Evolutionary conservation across 2,888 invertebrate genomes (phyloP).

Genomic region (Ommatoiulus sabulosus): DNA sequence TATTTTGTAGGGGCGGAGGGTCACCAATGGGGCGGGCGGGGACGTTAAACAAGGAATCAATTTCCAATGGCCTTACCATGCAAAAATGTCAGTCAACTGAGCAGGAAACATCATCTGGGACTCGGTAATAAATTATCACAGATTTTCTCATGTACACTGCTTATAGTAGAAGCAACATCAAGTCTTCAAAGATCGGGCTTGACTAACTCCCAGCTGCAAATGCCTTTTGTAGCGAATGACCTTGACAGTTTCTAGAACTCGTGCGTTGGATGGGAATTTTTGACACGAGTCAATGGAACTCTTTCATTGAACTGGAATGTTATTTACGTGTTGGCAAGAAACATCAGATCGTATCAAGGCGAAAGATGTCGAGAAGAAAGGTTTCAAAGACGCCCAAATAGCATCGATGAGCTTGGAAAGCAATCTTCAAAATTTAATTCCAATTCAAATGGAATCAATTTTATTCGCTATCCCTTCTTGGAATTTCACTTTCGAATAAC

Average conservation of each 20-base stretch:
- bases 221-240: neutral
- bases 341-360: neutral
- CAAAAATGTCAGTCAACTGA: too few species aligned
- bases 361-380: neutral
- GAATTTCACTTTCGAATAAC: neutral
- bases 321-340: neutral
- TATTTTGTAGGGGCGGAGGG: too few species aligned
- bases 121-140: too few species aligned
- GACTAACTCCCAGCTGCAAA: neutral
- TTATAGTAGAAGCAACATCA: neutral
- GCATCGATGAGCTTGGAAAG: neutral
- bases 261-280: neutral
- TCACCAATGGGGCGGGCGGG: too few species aligned
- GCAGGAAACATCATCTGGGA: too few species aligned
- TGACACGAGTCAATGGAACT: neutral
- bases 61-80: too few species aligned
- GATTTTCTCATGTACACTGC: too few species aligned
- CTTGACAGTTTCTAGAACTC: conserved; percentile 20
- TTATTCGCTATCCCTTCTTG: neutral
- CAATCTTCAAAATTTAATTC: too few species aligned
- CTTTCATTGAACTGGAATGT: conserved; percentile 21
- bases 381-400: neutral
- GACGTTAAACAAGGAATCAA: too few species aligned
- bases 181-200: neutral
- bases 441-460: neutral